These are phyloP conservation scores for Drosophila anomelani DNA, from an alignment of 2,888 invertebrate genomes.

Conservation along the genomic window DNA sequence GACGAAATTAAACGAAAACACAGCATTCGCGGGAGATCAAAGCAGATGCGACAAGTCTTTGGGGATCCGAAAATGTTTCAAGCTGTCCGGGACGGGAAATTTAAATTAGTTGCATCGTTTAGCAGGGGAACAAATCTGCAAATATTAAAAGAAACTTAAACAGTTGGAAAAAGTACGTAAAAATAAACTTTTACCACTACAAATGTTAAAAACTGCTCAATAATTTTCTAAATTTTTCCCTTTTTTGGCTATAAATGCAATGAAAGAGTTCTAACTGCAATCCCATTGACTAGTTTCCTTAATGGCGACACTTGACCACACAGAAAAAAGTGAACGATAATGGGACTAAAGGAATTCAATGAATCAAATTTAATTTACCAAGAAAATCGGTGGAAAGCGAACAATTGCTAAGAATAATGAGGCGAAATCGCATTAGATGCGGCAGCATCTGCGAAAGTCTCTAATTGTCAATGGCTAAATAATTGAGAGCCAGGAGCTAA, in stretches of 20 bases:
- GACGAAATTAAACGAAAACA: constrained; percentile 47
- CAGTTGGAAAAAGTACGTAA: background rate
- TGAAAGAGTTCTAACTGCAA: background rate
- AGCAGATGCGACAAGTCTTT: constrained; percentile 35
- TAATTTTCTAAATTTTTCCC: background rate
- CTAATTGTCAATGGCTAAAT: constrained; percentile 69
- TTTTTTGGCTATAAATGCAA: background rate
- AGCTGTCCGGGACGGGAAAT: constrained; percentile 16
- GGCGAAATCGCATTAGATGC: constrained; percentile 50
- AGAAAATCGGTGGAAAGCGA: constrained; percentile 43
- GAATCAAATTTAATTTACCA: constrained; percentile 48
- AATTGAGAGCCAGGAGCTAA: constrained; percentile 56
- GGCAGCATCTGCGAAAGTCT: constrained; percentile 45
- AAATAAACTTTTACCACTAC: no score
- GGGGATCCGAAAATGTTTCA: constrained; percentile 24
- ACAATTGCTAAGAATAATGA: constrained; percentile 40
- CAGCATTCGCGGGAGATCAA: constrained; percentile 45
- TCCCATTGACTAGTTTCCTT: background rate
- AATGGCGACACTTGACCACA: constrained; percentile 27
- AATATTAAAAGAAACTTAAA: background rate
- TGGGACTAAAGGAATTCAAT: constrained; percentile 22
- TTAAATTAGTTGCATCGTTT: constrained; percentile 32
- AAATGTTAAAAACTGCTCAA: background rate
- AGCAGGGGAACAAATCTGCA: background rate
- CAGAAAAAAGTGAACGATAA: constrained; percentile 9